Conservation (phyloP, 2,113 vertebrate species). For the Menidia beryllina region DNA sequence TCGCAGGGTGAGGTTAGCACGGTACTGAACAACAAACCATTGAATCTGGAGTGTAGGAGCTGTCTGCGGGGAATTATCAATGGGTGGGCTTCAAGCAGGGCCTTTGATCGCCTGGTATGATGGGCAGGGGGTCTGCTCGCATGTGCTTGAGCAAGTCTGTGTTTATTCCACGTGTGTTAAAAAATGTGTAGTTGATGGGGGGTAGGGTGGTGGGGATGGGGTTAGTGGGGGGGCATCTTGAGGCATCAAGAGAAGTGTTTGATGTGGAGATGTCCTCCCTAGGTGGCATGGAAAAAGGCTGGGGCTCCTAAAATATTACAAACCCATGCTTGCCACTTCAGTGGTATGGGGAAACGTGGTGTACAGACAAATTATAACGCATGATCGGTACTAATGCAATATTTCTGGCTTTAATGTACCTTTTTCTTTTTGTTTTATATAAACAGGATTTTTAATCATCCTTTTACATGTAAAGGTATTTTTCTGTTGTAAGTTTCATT, state of each 20-base stretch:
- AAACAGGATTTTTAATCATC: neutral
- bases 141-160: constrained; percentile 18
- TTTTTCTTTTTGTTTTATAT: neutral
- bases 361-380: neutral
- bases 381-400: neutral
- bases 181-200: neutral
- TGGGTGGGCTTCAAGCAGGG: constrained; percentile 39
- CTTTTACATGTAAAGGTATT: neutral
- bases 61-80: constrained; percentile 37
- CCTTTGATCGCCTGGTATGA: constrained; percentile 65
- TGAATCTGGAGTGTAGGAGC: constrained; percentile 42
- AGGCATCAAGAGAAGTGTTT: constrained; percentile 64
- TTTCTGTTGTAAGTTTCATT: neutral
- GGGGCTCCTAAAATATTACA: constrained; percentile 59
- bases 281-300: constrained; percentile 59
- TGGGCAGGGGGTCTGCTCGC: constrained; percentile 23
- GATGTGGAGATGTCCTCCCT: constrained; percentile 75
- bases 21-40: constrained; percentile 28
- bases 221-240: constrained; percentile 25
- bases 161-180: constrained; percentile 8
- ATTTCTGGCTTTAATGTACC: neutral
- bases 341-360: constrained; percentile 23
- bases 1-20: neutral
- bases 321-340: constrained; percentile 43
- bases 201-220: neutral